Evolutionary conservation across 2,888 invertebrate species (phyloP).

Genomic region (Pollenia amentaria): DNA sequence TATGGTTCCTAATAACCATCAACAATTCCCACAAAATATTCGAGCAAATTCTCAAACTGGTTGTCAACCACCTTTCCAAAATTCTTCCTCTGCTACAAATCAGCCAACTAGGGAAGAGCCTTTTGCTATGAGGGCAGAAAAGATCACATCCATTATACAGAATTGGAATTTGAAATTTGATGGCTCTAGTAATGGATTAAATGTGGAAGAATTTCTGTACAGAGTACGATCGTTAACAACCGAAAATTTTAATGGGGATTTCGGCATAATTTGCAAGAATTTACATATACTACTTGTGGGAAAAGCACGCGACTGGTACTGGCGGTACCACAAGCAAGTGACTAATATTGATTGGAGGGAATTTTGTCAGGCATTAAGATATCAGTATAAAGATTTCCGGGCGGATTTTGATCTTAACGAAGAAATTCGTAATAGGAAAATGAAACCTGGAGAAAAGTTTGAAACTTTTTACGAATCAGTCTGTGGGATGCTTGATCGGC

Average conservation of each 20-base stretch:
- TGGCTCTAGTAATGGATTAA: slow-evolving; percentile 18
- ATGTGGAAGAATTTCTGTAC: slow-evolving; percentile 42
- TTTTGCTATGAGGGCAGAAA: slow-evolving; percentile 9
- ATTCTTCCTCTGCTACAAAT: too few species aligned
- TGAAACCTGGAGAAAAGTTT: too few species aligned
- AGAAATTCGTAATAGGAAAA: slow-evolving; percentile 17
- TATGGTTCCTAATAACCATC: background rate
- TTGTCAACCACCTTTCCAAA: too few species aligned
- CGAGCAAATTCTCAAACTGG: too few species aligned
- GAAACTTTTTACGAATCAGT: slow-evolving; percentile 36
- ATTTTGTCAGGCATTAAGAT: too few species aligned
- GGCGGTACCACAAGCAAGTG: slow-evolving; percentile 47
- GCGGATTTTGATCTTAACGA: slow-evolving; percentile 22
- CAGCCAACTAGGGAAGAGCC: background rate
- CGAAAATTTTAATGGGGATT: slow-evolving; percentile 38
- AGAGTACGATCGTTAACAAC: slow-evolving; percentile 20
- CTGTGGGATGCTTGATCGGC: slow-evolving; percentile 16
- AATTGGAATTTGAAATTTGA: slow-evolving; percentile 45
- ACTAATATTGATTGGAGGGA: slow-evolving; percentile 24
- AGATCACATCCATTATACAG: slow-evolving; percentile 23
- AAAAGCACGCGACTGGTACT: slow-evolving; percentile 40
- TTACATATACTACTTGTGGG: slow-evolving; percentile 16
- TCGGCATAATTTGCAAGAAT: slow-evolving; percentile 15
- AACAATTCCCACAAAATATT: too few species aligned
- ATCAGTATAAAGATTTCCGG: slow-evolving; percentile 40